Conservation (phyloP, 2,888 invertebrate genomes). For the Neuroscelio doddi region DNA sequence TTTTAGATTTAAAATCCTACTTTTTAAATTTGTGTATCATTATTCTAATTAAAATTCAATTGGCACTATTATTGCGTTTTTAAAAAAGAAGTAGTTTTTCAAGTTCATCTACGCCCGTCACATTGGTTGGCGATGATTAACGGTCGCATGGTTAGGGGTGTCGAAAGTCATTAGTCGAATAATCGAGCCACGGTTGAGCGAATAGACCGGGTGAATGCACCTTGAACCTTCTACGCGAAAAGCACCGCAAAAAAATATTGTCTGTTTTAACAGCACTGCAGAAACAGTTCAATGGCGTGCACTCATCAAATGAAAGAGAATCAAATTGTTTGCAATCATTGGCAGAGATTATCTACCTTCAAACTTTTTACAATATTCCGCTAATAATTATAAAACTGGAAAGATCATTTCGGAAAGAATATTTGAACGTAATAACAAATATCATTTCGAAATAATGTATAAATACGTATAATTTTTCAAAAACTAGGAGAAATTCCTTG, state of each 20-base stretch:
- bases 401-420: too few relatives aligned
- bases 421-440: too few relatives aligned
- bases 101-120: too few relatives aligned
- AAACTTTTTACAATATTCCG: conserved; percentile 7
- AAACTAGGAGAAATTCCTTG: too few relatives aligned
- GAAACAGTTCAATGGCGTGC: conserved; percentile 9
- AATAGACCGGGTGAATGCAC: conserved; percentile 26
- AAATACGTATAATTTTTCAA: too few relatives aligned
- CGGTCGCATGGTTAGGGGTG: conserved; percentile 61
- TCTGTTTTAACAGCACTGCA: neutral
- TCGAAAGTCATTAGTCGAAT: conserved; percentile 63
- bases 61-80: too few relatives aligned
- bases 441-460: too few relatives aligned
- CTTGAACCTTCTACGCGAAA: conserved; percentile 16
- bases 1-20: too few relatives aligned
- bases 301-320: conserved; percentile 5
- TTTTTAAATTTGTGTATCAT: too few relatives aligned
- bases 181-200: conserved; percentile 40
- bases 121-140: conserved; percentile 58
- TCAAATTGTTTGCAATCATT: neutral
- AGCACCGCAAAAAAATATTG: conserved; percentile 2
- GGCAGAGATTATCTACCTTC: conserved; percentile 2
- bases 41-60: too few relatives aligned
- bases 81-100: too few relatives aligned
- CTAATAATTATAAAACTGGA: too few relatives aligned